Evolutionary conservation across 2,888 invertebrate genomes (phyloP).

Genomic region (Gymnoscelis rufifasciata): DNA sequence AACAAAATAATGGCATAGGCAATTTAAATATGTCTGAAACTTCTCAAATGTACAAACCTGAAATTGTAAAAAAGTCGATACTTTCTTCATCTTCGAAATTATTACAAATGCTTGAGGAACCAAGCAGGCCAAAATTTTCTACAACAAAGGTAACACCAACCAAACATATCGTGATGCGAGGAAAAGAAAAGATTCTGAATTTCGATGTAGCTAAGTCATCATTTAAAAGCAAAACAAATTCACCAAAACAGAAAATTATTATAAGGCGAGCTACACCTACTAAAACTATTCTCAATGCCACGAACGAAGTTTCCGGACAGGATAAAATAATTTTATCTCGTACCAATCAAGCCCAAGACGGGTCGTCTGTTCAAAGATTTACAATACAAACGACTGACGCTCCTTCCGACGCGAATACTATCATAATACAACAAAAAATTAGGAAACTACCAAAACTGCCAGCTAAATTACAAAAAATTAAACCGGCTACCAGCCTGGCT

Average conservation of each 20-base stretch:
- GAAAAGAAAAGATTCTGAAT: slow-evolving; percentile 71
- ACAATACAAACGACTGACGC: slow-evolving; percentile 62
- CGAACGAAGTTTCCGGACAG: slow-evolving; percentile 49
- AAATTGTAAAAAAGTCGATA: slow-evolving; percentile 45
- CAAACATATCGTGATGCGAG: slow-evolving; percentile 53
- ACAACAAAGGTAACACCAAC: slow-evolving; percentile 44
- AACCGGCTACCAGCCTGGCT: slow-evolving; percentile 53
- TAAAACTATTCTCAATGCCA: slow-evolving; percentile 56
- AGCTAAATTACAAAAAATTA: slow-evolving; percentile 58
- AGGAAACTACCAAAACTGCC: slow-evolving; percentile 57
- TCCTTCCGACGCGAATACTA: slow-evolving; percentile 54
- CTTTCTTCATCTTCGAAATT: slow-evolving; percentile 75
- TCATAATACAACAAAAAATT: slow-evolving; percentile 64
- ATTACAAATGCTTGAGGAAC: slow-evolving; percentile 78
- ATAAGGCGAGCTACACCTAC: slow-evolving; percentile 59
- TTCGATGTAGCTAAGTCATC: slow-evolving; percentile 63
- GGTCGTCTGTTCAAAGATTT: slow-evolving; percentile 63
- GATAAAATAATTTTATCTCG: slow-evolving; percentile 70
- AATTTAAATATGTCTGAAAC: slow-evolving; percentile 41
- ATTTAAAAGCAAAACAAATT: slow-evolving; percentile 50
- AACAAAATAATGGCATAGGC: slow-evolving; percentile 45
- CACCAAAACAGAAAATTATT: slow-evolving; percentile 68
- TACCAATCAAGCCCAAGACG: slow-evolving; percentile 50
- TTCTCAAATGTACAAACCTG: slow-evolving; percentile 45
- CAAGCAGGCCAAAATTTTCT: slow-evolving; percentile 49